Percentiles rank a stretch among this genome's conserved stretches.
These are phyloP conservation scores for Petrolisthes manimaculis DNA, from an alignment of 2,888 invertebrate species.

Conservation along the genomic window DNA sequence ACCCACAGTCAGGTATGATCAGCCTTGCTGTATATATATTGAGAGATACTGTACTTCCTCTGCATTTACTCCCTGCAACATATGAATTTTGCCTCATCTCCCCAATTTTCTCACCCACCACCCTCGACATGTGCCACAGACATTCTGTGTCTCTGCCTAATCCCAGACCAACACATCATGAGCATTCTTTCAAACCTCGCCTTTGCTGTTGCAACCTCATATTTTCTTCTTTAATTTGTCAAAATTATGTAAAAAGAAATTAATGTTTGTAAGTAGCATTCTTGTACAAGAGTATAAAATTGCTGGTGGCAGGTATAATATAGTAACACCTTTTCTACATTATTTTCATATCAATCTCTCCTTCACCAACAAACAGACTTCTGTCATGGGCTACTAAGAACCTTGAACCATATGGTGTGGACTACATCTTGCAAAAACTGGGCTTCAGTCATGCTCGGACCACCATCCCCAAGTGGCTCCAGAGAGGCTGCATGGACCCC, in stretches of 20 bases:
- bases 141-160: too few species aligned
- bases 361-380: constrained; percentile 71
- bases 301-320: too few species aligned
- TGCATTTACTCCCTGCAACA: too few species aligned
- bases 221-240: too few species aligned
- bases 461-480: constrained; percentile 99
- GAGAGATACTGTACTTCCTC: neutral
- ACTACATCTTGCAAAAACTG: constrained; percentile 96
- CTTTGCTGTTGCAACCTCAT: too few species aligned
- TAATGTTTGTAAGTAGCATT: too few species aligned
- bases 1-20: constrained; percentile 83
- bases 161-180: too few species aligned
- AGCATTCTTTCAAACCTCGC: too few species aligned
- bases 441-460: constrained; percentile 97
- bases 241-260: too few species aligned
- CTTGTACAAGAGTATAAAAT: too few species aligned
- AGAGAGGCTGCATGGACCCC: constrained; percentile 97
- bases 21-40: neutral
- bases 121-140: neutral
- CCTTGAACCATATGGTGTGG: constrained; percentile 97
- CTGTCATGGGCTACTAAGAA: constrained; percentile 94
- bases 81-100: neutral
- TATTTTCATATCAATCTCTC: neutral
- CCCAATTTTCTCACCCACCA: neutral
- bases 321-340: too few species aligned